Evolutionary conservation across 2,797 vertebrate species (phyloP).

Genomic region (Cebuella pygmaea): DNA sequence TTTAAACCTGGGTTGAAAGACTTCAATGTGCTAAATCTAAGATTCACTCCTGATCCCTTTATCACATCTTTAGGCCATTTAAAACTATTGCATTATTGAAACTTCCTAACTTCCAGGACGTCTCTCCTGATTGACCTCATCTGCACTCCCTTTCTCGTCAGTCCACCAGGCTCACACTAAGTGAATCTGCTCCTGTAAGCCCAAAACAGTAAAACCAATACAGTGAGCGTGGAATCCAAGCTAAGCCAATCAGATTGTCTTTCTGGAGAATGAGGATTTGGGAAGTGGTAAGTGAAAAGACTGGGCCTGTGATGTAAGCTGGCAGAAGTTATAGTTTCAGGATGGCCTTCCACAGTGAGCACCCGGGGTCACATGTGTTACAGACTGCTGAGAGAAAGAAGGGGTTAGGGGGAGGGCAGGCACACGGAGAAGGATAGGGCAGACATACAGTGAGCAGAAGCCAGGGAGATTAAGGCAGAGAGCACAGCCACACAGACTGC

Average conservation of each 20-base stretch:
- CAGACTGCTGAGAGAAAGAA: background rate
- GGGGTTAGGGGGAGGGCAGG: too few species aligned
- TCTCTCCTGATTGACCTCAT: background rate
- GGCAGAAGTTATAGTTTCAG: background rate
- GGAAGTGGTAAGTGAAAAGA: background rate
- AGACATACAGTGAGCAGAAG: background rate
- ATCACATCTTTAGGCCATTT: background rate
- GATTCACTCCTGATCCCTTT: background rate
- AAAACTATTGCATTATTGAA: background rate
- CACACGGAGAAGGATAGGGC: background rate
- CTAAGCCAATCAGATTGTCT: background rate
- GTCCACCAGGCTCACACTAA: background rate
- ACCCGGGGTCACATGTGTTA: background rate
- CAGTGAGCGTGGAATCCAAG: accelerated
- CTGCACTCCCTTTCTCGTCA: too few species aligned
- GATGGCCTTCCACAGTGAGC: background rate
- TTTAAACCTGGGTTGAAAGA: background rate
- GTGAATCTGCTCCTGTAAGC: background rate
- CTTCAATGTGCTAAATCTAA: background rate
- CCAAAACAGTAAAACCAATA: background rate
- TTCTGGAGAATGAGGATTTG: background rate
- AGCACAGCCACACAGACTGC: background rate
- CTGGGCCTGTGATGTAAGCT: background rate
- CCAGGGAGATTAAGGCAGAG: background rate
- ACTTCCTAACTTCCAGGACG: background rate